Base-by-base conservation (phyloP, 1,140 invertebrate species). In the Zaprionus africanus region DNA sequence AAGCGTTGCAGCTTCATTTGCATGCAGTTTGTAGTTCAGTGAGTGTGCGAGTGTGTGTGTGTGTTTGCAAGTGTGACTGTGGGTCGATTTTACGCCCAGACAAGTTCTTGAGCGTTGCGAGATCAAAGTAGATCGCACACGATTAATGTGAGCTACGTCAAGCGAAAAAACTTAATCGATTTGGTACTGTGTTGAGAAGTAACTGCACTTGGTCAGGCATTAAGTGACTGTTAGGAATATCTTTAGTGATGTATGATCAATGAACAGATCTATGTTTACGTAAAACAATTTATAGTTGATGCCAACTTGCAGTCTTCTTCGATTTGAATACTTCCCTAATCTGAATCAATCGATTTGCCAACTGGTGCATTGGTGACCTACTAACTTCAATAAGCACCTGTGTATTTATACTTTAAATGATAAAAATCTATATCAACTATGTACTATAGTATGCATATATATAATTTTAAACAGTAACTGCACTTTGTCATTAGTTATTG, bases 1-100 rank as follows among this genome's bases (percentile, higher is more conserved):
- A 78, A 66, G 65, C 71, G 68, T 65, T 85, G 76, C 82, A 63
- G 61, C 56, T 77, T 43, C 28, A 88, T 83, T 88, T 75, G 77
- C 80, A 83, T 80, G 46, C 19, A 59, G 53, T 49, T 41, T 63
- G 11, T n/a, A 28, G 17, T 22, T 19, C 6, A 11, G 9, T 49
- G 46, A 1, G 17, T 19, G 17, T 22, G 17, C 5, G 15, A 1
- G 38, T n/a, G 5, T n/a, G 15, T 41, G 5, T 22, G 22, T 22
- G 22, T 15, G 13, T n/a, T n/a, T n/a, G n/a, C n/a, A n/a, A 17
- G 5, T 7, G 2, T 17, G 7, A 22, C 9, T 51, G 46, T 51
- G 46, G 46, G 46, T 24, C 12, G 17, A 24, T 51, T 56, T 1
- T 7, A 69, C 54, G 65, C 56, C 56, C 49, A 31, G 38, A 41